Base-by-base conservation (phyloP, 1,140 invertebrate species). In the Cepaea nemoralis region DNA sequence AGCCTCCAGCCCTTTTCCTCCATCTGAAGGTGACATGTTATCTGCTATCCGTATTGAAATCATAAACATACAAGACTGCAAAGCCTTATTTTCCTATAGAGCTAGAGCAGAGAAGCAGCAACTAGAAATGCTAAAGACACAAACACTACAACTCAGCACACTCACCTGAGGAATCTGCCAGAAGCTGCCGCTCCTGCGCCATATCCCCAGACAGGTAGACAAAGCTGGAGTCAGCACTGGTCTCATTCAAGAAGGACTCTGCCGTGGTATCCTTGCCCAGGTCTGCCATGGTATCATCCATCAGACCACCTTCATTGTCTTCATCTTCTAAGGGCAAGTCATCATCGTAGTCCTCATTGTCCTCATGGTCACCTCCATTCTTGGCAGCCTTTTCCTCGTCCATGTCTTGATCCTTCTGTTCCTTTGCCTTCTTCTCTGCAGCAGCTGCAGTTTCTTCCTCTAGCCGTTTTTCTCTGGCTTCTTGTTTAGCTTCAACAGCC, bases 401-500 rank as follows among this genome's bases (percentile, higher is more conserved):
- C 10, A 74, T 79, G 31, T 74, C 75, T 37, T 69, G 55, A 5
- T 24, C 70, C n/a, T 45, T 48, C 16, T 24, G 37, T 1, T 81
- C 74, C 8, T 71, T 39, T 22, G 70, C 5, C n/a, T 48, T 33
- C 24, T 40, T 69, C 67, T 37, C 45, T 24, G 50, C 74, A 22
- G 39, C 40, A 24, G 22, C 37, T 22, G 80, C 59, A 24, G 40
- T 42, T 31, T 77, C 55, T 42, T 82, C 77, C 69, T 63, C 71
- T 35, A 24, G 39, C 0, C 79, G 71, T 40, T 82, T 81, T n/a
- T 85, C 83, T 24, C 31, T 59, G 3, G 75, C 81, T 33, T 75
- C 82, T 8, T 66, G 76, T 24, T 83, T 80, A 37, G 55, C 79
- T 77, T 82, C 77, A 27, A 42, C 63, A 31, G 78, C 59, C 37